Conservation (phyloP, 2,113 vertebrate genomes). For the Chlamydotis undulata region DNA sequence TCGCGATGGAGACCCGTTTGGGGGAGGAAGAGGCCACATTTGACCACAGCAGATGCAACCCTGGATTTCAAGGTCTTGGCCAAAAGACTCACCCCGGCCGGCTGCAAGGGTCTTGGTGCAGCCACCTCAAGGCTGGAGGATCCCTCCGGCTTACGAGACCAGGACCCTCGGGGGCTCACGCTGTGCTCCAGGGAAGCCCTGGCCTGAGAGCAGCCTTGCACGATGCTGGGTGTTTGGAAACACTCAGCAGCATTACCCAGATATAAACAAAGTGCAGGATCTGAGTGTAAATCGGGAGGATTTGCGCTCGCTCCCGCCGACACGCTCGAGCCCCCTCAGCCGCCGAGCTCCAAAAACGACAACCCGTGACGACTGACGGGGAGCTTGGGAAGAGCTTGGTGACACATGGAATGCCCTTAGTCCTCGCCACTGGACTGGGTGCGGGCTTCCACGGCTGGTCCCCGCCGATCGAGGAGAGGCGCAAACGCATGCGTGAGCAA, state of each 20-base stretch:
- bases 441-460: fast-evolving
- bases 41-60: background rate
- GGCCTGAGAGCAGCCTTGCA: background rate
- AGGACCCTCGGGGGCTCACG: background rate
- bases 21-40: background rate
- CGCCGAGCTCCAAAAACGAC: background rate
- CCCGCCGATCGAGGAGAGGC: fast-evolving
- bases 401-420: background rate
- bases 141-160: fast-evolving
- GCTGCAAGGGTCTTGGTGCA: background rate
- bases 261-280: background rate
- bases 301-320: fast-evolving
- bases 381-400: background rate
- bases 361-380: background rate
- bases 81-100: background rate
- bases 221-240: background rate
- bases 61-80: background rate
- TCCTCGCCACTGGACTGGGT: background rate
- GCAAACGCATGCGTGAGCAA: background rate
- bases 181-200: background rate
- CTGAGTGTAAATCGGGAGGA: background rate
- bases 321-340: fast-evolving
- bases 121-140: background rate
- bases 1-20: background rate
- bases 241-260: background rate